These are phyloP conservation scores for Delichon dasypus DNA, from an alignment of 2,797 vertebrate species.

Conservation along the genomic window DNA sequence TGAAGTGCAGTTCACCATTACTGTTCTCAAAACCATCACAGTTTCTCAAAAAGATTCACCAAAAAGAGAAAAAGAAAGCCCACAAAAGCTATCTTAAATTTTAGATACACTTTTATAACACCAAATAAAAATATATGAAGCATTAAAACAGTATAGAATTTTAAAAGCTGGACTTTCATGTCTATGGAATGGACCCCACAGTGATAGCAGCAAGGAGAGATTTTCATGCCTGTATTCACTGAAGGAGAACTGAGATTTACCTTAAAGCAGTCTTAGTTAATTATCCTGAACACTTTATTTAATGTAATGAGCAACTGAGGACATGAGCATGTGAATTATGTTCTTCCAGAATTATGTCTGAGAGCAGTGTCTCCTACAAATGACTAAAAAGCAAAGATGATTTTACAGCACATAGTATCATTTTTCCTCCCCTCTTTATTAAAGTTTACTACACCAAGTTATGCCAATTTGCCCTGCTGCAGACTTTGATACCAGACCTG, in stretches of 20 bases:
- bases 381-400: neutral
- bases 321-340: neutral
- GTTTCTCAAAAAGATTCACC: neutral
- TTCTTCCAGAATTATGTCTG: neutral
- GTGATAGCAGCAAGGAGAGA: neutral
- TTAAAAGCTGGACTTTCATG: neutral
- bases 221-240: neutral
- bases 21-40: neutral
- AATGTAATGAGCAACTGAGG: neutral
- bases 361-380: neutral
- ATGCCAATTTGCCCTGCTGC: neutral
- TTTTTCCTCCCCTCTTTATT: neutral
- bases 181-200: neutral
- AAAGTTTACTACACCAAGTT: neutral
- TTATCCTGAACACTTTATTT: neutral
- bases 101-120: neutral
- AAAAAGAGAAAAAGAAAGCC: neutral
- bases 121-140: constrained; percentile 28
- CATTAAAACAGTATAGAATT: neutral
- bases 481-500: neutral
- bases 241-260: neutral
- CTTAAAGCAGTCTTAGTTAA: neutral
- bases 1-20: neutral
- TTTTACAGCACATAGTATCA: neutral
- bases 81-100: neutral